Evolutionary conservation across 2,888 invertebrate genomes (phyloP), one percentile per base, ranked within the genome.

Genomic region (Tetranychus truncatus): DNA sequence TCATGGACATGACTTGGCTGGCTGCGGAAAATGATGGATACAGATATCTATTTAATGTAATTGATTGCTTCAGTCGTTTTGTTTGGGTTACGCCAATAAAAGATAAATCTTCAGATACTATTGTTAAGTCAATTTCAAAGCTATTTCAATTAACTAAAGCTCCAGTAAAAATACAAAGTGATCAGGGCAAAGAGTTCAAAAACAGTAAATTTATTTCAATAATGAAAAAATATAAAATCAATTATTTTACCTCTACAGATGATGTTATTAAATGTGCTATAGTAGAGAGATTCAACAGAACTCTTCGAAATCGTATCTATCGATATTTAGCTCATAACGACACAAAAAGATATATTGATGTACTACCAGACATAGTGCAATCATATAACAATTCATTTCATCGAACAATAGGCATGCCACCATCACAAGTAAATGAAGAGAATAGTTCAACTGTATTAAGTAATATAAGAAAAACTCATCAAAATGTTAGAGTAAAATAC

Each of bases 1-100:
- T 80, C 6, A 79, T 78, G 4, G 80, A 80, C 66, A 74, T 75
- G 71, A 4, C 71, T 11, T 20, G 18, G 15, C 71, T 76, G 4
- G 18, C 55, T 2, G 55, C 69, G 20, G 5, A 74, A 21, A 81
- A 81, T 74, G 76, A 80, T 24, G 78, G 78, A 2, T 76, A 75
- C 45, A 76, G 72, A 11, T 80, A 78, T 76, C 55, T 80, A 11
- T 74, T 81, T 5, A 78, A 77, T 1, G 74, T 75, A 18, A 80
- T 80, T n/a, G 80, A 81, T 75, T 74, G 78, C 8, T 79, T 80
- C n/a, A 77, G 77, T 8, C 79, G 79, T 71, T 79, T 75, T 74
- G 79, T 79, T 0, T 81, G 78, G 77, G 79, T 75, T 0, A 65
- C 77, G 3, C 78, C 80, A 7, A 11, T 80, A 9, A 79, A 78